Conservation (phyloP, 1,140 invertebrate species). For the Drosophila orena region DNA sequence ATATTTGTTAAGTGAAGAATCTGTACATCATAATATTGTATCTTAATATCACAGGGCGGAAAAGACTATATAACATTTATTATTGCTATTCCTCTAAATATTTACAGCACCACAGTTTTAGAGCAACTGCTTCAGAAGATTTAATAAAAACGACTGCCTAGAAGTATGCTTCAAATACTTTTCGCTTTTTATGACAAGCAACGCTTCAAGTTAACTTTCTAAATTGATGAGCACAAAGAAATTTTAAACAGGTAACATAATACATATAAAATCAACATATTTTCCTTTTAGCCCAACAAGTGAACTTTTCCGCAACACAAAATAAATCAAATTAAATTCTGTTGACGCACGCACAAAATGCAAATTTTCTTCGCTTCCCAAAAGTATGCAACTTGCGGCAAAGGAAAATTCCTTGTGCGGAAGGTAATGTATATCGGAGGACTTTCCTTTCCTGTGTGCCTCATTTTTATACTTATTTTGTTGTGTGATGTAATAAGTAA, state of each 20-base stretch:
- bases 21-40: no score
- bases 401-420: not conserved
- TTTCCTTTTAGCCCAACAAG: constrained; percentile 1
- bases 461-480: constrained; percentile 13
- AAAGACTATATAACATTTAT: no score
- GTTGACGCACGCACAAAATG: constrained; percentile 53
- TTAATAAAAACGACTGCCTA: no score
- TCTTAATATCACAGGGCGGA: no score
- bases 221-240: no score
- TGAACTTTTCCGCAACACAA: constrained; percentile 31
- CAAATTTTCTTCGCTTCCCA: constrained; percentile 34
- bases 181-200: no score
- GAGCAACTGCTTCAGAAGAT: not conserved
- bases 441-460: constrained; percentile 8
- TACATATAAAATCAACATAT: constrained; percentile 3
- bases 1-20: no score
- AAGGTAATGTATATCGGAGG: not conserved
- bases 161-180: no score
- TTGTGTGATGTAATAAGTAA: constrained; percentile 46
- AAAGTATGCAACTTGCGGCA: constrained; percentile 61
- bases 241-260: not conserved
- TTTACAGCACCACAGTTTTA: not conserved
- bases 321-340: constrained; percentile 75
- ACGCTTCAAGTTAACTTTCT: no score
- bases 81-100: no score